These are phyloP conservation scores for Syngnathus acus DNA, from an alignment of 2,797 vertebrate genomes.

Conservation along the genomic window DNA sequence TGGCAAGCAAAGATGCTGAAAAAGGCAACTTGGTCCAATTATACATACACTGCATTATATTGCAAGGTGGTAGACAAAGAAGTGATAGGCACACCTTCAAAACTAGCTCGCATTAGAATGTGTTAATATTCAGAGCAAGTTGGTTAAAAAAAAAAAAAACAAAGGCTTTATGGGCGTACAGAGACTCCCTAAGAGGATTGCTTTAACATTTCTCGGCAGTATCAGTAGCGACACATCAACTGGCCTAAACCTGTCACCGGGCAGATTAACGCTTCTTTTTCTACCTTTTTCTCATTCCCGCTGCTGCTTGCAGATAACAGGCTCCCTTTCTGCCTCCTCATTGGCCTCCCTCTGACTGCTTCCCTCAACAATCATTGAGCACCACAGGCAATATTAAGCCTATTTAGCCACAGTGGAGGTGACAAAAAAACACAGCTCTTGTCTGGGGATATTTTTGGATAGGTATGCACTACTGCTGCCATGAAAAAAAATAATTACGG, in stretches of 20 bases:
- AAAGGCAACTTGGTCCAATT: no score
- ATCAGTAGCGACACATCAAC: constrained; percentile 48
- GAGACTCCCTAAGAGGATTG: constrained; percentile 3
- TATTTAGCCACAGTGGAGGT: background rate
- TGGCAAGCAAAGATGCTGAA: constrained; percentile 3
- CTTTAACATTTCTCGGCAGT: constrained; percentile 17
- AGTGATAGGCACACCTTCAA: background rate
- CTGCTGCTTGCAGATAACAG: constrained; percentile 56
- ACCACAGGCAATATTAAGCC: background rate
- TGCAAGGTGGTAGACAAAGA: background rate
- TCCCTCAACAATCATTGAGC: background rate
- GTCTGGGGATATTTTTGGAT: background rate
- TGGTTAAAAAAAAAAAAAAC: constrained; percentile 1
- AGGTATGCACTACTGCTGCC: background rate
- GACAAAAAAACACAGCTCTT: background rate
- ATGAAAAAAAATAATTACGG: background rate
- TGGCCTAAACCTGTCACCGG: constrained; percentile 61
- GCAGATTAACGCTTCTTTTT: constrained; percentile 54
- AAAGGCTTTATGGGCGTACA: background rate
- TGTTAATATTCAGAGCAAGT: background rate
- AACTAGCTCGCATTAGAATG: background rate
- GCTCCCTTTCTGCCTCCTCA: constrained; percentile 12
- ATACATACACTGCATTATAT: background rate
- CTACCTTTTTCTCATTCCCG: constrained; percentile 26
- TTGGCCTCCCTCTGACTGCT: constrained; percentile 5